Conservation (phyloP, 2,797 vertebrate species). For the Oreortyx pictus region DNA sequence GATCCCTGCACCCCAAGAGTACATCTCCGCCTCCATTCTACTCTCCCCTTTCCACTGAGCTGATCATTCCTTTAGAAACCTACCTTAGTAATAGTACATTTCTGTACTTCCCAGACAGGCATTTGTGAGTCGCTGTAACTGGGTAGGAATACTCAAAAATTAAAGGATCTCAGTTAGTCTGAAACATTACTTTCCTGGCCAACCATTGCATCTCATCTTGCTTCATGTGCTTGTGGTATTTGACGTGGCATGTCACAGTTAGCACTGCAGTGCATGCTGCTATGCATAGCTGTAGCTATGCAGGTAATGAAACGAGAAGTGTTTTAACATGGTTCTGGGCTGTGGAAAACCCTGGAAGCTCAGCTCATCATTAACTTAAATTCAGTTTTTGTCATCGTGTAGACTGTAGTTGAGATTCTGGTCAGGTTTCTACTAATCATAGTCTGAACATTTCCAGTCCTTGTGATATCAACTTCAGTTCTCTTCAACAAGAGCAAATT, state of each 20-base stretch:
- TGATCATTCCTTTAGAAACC: neutral
- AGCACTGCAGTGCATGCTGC: neutral
- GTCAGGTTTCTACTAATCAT: slow-evolving; percentile 39
- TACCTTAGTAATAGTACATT: neutral
- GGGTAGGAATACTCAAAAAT: neutral
- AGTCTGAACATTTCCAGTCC: slow-evolving; percentile 13
- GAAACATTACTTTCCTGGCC: accelerated
- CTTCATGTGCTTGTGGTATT: neutral
- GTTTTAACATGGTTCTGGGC: neutral
- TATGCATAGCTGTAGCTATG: neutral
- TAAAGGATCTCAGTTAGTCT: neutral
- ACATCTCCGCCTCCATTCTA: neutral
- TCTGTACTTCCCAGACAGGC: neutral
- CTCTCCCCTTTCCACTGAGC: neutral
- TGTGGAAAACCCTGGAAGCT: neutral
- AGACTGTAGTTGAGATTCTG: slow-evolving; percentile 41
- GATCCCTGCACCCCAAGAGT: accelerated
- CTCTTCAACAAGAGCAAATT: slow-evolving; percentile 51
- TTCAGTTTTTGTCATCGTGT: neutral
- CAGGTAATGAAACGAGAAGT: neutral
- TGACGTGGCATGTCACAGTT: neutral
- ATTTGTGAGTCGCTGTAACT: neutral
- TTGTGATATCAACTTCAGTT: slow-evolving; percentile 53
- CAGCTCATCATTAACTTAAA: neutral
- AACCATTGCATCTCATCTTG: neutral